Conservation (phyloP, 2,113 vertebrate genomes). For the Otocyon megalotis region DNA sequence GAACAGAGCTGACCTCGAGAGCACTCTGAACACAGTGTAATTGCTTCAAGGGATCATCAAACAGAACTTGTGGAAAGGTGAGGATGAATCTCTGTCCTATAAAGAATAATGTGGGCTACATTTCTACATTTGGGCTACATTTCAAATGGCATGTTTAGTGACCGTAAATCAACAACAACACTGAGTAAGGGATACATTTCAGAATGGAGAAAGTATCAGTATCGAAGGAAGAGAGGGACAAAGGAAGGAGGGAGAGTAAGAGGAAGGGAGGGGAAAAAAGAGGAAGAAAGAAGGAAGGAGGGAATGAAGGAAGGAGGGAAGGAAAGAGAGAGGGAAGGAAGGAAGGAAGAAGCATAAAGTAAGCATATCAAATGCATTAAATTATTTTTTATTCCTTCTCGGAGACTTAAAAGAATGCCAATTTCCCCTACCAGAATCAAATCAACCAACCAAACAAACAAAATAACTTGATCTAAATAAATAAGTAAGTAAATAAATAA, state of each 20-base stretch:
- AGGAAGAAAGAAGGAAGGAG: too few relatives aligned
- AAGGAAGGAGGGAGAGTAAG: too few relatives aligned
- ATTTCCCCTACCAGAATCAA: background rate
- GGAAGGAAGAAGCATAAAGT: background rate
- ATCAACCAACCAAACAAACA: background rate
- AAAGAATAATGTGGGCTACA: background rate
- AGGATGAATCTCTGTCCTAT: background rate
- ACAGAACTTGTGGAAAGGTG: background rate
- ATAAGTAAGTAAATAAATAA: too few relatives aligned
- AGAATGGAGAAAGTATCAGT: background rate
- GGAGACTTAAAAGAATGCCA: background rate
- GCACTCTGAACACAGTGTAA: background rate
- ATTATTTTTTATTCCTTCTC: background rate
- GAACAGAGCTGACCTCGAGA: background rate
- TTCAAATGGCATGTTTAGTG: background rate
- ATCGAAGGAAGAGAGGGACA: background rate
- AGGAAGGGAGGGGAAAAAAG: background rate
- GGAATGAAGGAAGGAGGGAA: accelerated
- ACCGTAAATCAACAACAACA: background rate
- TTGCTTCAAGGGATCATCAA: background rate
- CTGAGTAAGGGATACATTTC: conserved; percentile 22
- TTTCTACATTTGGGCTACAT: background rate
- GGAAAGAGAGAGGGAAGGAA: background rate
- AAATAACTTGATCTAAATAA: background rate
- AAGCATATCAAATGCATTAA: background rate